Evolutionary conservation across 2,888 invertebrate species (phyloP), one percentile per base, ranked within the genome.

Genomic region (Synanthedon formicaeformis): DNA sequence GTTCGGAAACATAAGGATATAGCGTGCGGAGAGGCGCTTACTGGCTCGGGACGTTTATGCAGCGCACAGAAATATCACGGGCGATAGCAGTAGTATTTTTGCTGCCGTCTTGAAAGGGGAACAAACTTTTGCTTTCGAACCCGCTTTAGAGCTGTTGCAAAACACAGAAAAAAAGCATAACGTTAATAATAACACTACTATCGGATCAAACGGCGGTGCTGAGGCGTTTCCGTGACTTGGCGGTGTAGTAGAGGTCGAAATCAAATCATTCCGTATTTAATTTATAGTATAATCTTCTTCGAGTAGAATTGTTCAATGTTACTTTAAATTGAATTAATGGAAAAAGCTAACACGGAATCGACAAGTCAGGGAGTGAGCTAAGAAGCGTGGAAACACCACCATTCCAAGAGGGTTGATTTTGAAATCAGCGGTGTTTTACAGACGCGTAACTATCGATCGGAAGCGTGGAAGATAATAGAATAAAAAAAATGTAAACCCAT

Each of bases 51-150:
- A 61, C 65, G 70, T 69, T 16, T 88, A 92, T 81, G 91, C 92
- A 81, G 92, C 92, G 89, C 90, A 92, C 86, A 92, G 90, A 91
- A 92, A 92, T 89, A 91, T 91, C 90, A 92, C 91, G 82, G 92
- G 91, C 89, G 91, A 90, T 89, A 92, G 88, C 86, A 92, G 90
- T 83, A 92, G 89, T 85, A 91, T 89, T 90, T 91, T 91, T 88
- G 91, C 90, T 83, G 91, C 91, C 88, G 91, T 91, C 91, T 91
- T 92, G 90, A 91, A 91, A 89, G 91, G 91, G 85, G 91, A 90
- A 89, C 91, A 91, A 81, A 87, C 88, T 90, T 90, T 90, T 84
- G 89, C 88, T 89, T 90, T 91, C 89, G 85, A 78, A 76, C 87
- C 83, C 80, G 86, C 78, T 80, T 85, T 88, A 87, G 83, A 85